Conservation (phyloP, 2,888 invertebrate species). For the Mylabris sibirica region DNA sequence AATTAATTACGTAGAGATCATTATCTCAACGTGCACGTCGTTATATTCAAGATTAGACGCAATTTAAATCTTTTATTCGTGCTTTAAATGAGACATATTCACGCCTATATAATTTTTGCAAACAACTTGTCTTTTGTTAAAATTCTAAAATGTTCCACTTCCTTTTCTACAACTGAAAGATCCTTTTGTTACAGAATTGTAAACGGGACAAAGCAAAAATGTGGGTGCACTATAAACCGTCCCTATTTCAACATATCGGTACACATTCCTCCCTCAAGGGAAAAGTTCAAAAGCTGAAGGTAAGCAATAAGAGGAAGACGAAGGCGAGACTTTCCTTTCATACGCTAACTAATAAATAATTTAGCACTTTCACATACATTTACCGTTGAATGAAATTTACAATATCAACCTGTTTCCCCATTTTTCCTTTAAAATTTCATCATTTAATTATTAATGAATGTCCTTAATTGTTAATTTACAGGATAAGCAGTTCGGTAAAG, state of each 20-base stretch:
- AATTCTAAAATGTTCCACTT: not conserved
- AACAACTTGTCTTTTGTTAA: not conserved
- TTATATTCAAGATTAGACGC: not conserved
- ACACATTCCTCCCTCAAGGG: slow-evolving; percentile 94
- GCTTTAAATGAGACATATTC: not conserved
- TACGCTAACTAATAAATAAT: slow-evolving; percentile 2
- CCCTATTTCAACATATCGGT: slow-evolving; percentile 95
- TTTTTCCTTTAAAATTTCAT: not conserved
- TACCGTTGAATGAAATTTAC: slow-evolving; percentile 10
- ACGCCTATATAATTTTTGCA: not conserved
- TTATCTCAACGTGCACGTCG: not conserved
- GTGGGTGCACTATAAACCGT: slow-evolving; percentile 87
- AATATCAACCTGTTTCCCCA: slow-evolving; percentile 3
- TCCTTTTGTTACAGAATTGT: slow-evolving; percentile 76
- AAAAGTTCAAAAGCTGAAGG: slow-evolving; percentile 95
- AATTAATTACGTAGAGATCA: not conserved
- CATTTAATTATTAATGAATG: not conserved
- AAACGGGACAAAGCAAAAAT: slow-evolving; percentile 76
- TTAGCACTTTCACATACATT: slow-evolving; percentile 8
- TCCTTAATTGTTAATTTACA: slow-evolving; percentile 55
- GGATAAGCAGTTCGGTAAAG: slow-evolving; percentile 89
- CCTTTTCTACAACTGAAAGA: not conserved
- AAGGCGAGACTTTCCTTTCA: not conserved
- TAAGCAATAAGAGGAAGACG: slow-evolving; percentile 53
- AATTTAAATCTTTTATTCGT: not conserved